phyloP scores from a whole-genome alignment of 2,113 vertebrate genomes.

The Pleuronectes platessa region DNA sequence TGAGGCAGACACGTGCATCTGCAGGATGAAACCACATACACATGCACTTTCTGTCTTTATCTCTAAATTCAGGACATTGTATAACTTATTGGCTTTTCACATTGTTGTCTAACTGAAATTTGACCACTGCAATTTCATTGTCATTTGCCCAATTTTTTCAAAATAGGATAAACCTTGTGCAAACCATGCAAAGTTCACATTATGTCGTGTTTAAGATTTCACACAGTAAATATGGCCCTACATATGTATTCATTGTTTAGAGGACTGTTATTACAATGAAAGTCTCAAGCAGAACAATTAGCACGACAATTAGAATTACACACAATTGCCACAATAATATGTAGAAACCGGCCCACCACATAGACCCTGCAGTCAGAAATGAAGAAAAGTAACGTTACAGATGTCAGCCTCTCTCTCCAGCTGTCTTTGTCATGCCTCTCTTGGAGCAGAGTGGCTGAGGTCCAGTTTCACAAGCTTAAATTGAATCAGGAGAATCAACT shows the following conservation, averaged over 20 bases:
- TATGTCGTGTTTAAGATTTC: no score
- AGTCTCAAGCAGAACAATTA: neutral
- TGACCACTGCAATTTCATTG: neutral
- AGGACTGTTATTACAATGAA: no score
- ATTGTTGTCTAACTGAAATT: neutral
- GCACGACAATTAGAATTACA: neutral
- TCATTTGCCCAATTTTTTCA: neutral
- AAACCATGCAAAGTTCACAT: no score
- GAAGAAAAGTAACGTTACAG: conserved; percentile 33
- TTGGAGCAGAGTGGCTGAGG: conserved; percentile 20
- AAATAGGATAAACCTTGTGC: neutral
- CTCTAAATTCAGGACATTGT: conserved; percentile 3
- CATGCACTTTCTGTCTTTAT: neutral
- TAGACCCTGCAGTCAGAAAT: conserved; percentile 19
- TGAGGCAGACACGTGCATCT: neutral
- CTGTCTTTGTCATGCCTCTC: conserved; percentile 50
- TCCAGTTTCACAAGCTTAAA: conserved; percentile 80
- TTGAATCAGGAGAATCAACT: conserved; percentile 82
- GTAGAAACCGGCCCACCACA: neutral
- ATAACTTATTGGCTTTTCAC: neutral
- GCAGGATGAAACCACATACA: conserved; percentile 18
- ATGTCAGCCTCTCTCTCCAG: conserved; percentile 21
- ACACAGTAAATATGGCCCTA: no score
- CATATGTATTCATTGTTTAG: no score
- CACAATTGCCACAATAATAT: neutral